Evolutionary conservation across 2,797 vertebrate species (phyloP).

Genomic region (Urophycis tenuis): DNA sequence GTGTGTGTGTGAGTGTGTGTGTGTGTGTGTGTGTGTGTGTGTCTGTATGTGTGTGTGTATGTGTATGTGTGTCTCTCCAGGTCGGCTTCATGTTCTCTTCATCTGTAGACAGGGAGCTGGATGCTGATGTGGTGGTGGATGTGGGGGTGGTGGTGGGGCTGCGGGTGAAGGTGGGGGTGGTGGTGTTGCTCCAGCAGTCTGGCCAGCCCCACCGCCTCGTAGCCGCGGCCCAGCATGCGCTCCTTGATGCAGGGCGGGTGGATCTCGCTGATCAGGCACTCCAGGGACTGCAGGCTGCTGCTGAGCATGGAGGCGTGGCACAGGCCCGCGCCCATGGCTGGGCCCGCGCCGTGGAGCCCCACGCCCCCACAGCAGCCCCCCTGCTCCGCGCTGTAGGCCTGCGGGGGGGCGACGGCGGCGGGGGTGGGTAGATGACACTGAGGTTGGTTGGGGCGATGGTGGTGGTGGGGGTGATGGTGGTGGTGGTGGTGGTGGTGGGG

Average conservation of each 20-base stretch:
- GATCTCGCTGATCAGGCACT: slow-evolving; percentile 98
- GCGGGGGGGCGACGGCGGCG: slow-evolving; percentile 40
- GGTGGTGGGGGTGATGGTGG: slow-evolving; percentile 53
- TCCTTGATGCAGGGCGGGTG: slow-evolving; percentile 98
- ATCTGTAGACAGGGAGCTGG: slow-evolving; percentile 94
- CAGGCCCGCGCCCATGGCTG: slow-evolving; percentile 64
- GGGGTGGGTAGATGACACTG: slow-evolving; percentile 31
- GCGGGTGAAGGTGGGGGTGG: slow-evolving; percentile 89
- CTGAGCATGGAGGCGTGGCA: slow-evolving; percentile 91
- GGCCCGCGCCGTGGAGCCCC: neutral
- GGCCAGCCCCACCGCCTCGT: slow-evolving; percentile 86
- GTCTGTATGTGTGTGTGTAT: neutral
- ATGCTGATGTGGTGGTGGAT: slow-evolving; percentile 79
- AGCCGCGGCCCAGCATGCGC: slow-evolving; percentile 95
- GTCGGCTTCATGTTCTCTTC: slow-evolving; percentile 48
- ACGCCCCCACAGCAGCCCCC: neutral
- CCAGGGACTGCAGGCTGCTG: slow-evolving; percentile 97
- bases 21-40: neutral
- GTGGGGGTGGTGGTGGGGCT: slow-evolving; percentile 70
- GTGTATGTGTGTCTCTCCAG: neutral
- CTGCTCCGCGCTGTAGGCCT: slow-evolving; percentile 70
- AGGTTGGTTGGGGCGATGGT: slow-evolving; percentile 46
- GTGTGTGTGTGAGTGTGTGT: neutral
- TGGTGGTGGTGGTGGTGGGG: slow-evolving; percentile 47
- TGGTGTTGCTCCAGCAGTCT: slow-evolving; percentile 75